phyloP scores from a whole-genome alignment of 1,140 invertebrate genomes.

The Uloborus diversus region DNA sequence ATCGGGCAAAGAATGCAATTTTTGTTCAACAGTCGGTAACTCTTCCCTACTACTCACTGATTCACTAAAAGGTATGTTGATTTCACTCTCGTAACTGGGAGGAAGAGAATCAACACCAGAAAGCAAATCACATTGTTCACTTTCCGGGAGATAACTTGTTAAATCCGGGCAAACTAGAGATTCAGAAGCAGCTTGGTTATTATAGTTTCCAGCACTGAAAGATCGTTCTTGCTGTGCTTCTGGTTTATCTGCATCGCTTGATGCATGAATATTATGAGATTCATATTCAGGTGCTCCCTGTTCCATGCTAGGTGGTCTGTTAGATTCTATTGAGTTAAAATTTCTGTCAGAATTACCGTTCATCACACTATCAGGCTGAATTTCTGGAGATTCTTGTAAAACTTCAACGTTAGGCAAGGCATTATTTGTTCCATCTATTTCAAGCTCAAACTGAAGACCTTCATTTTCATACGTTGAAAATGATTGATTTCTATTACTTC shows the following conservation, averaged over 20 bases:
- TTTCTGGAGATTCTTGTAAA: neutral
- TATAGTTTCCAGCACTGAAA: conserved; percentile 12
- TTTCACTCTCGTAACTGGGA: conserved; percentile 34
- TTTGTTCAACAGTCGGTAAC: conserved; percentile 2
- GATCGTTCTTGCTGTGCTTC: conserved; percentile 50
- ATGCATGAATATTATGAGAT: neutral
- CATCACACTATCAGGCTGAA: neutral
- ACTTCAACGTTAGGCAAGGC: neutral
- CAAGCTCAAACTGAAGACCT: conserved; percentile 49
- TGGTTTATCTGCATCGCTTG: conserved; percentile 40
- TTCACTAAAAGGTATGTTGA: conserved; percentile 22
- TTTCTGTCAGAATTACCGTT: neutral
- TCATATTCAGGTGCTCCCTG: conserved; percentile 31
- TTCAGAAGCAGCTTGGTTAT: conserved; percentile 16
- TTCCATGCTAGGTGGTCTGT: neutral
- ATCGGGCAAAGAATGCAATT: conserved; percentile 25
- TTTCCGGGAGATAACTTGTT: conserved; percentile 55
- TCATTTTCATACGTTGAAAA: conserved; percentile 29
- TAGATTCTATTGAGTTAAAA: neutral
- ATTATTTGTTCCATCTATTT: conserved; percentile 18
- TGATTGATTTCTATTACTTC: conserved; percentile 15
- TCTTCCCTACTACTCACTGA: conserved; percentile 29
- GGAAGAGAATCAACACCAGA: conserved; percentile 28
- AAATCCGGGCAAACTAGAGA: conserved; percentile 32
- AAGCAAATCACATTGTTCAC: conserved; percentile 46